phyloP scores from a whole-genome alignment of 2,113 vertebrate genomes.

The Elgaria multicarinata region DNA sequence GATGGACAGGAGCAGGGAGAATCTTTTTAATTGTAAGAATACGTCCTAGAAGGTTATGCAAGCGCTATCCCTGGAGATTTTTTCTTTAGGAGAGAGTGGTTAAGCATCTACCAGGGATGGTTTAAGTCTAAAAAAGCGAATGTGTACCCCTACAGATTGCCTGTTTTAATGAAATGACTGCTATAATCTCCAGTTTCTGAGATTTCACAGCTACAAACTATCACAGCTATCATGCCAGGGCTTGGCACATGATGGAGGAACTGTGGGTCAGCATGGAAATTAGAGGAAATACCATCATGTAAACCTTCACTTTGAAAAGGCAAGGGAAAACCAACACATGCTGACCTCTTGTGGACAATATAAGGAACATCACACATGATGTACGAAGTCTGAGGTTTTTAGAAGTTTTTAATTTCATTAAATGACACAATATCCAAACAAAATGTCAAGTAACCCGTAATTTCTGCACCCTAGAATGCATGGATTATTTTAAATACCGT shows the following conservation, averaged over 20 bases:
- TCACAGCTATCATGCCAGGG: background rate
- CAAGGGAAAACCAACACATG: background rate
- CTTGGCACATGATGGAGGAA: background rate
- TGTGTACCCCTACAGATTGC: background rate
- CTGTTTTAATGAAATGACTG: background rate
- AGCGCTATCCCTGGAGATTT: background rate
- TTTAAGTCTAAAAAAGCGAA: background rate
- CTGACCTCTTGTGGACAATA: constrained; percentile 30
- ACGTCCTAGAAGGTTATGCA: background rate
- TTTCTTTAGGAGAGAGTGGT: background rate
- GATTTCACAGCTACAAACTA: background rate
- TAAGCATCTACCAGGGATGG: background rate
- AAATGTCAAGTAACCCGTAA: background rate
- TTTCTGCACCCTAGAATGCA: background rate
- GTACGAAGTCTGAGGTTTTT: too few relatives aligned
- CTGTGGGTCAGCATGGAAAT: background rate
- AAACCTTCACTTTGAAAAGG: background rate
- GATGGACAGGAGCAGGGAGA: background rate
- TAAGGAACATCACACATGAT: background rate
- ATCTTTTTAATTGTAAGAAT: background rate
- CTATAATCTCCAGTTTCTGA: background rate
- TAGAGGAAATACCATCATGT: background rate
- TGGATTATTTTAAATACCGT: background rate
- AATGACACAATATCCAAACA: background rate
- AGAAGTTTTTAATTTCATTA: background rate